Evolutionary conservation across 2,888 invertebrate genomes (phyloP).

Genomic region (Chrysolina americana): DNA sequence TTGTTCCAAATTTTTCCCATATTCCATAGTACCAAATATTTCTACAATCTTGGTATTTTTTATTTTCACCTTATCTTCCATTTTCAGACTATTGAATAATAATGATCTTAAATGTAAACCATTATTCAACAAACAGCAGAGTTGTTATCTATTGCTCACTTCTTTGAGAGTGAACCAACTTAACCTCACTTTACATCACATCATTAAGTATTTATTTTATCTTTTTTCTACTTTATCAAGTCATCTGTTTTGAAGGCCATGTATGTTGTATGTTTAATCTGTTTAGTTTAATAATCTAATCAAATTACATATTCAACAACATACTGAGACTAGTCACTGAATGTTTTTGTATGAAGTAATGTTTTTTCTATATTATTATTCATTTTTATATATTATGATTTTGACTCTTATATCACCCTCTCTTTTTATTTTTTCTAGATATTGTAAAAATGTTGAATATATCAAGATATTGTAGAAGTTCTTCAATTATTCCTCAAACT

Average conservation of each 20-base stretch:
- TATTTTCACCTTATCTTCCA: conserved; percentile 33
- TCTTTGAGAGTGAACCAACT: background rate
- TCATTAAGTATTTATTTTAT: background rate
- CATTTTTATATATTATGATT: too few relatives aligned
- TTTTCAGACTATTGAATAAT: conserved; percentile 2
- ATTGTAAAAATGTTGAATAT: conserved; percentile 56
- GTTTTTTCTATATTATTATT: too few relatives aligned
- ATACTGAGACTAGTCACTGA: background rate
- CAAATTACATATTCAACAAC: background rate
- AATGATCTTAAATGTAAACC: background rate
- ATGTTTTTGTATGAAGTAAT: too few relatives aligned
- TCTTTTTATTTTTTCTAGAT: background rate
- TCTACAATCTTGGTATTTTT: conserved; percentile 44
- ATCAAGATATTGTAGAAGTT: conserved; percentile 55
- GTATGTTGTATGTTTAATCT: background rate
- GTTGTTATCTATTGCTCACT: background rate
- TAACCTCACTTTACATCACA: conserved; percentile 9
- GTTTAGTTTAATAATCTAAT: too few relatives aligned
- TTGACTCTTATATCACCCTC: background rate
- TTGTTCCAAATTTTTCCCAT: conserved; percentile 59
- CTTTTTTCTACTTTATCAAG: background rate
- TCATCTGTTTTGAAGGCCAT: background rate
- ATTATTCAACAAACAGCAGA: background rate
- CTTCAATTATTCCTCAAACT: conserved; percentile 48
- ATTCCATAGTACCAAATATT: conserved; percentile 63